Evolutionary conservation across 2,888 invertebrate species (phyloP).

Genomic region (Agriopis aurantiaria): DNA sequence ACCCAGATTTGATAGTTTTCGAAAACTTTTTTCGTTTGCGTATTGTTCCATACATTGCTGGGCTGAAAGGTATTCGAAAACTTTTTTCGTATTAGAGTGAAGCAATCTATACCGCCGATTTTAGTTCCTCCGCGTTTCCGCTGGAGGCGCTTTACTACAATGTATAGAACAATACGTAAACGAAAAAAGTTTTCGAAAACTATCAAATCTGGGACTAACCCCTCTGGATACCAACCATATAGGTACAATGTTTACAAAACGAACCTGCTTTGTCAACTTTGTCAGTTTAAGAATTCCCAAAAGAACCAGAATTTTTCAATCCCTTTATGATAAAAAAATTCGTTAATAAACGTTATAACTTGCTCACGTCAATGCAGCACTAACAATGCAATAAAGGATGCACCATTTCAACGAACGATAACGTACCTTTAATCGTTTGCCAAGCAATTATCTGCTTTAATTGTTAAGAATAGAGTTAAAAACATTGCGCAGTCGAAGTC

Average conservation of each 20-base stretch:
- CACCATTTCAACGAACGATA: conserved; percentile 42
- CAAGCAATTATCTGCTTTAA: conserved; percentile 21
- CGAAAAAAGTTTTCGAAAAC: too few relatives aligned
- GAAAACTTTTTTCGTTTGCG: too few relatives aligned
- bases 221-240: conserved; percentile 22
- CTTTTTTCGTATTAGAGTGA: too few relatives aligned
- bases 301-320: conserved; percentile 38
- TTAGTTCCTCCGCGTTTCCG: too few relatives aligned
- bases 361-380: conserved; percentile 38
- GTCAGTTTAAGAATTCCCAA: conserved; percentile 37
- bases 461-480: background rate
- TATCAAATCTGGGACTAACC: too few relatives aligned
- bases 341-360: conserved; percentile 44
- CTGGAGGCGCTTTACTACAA: too few relatives aligned
- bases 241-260: conserved; percentile 19
- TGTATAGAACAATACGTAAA: too few relatives aligned
- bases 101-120: too few relatives aligned
- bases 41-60: too few relatives aligned
- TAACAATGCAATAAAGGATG: conserved; percentile 39
- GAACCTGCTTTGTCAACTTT: conserved; percentile 31
- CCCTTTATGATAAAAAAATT: conserved; percentile 35
- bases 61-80: too few relatives aligned
- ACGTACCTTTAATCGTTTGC: background rate
- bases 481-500: background rate
- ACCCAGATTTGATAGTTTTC: too few relatives aligned